Conservation (phyloP, 2,113 vertebrate genomes). For the Tapirus terrestris region DNA sequence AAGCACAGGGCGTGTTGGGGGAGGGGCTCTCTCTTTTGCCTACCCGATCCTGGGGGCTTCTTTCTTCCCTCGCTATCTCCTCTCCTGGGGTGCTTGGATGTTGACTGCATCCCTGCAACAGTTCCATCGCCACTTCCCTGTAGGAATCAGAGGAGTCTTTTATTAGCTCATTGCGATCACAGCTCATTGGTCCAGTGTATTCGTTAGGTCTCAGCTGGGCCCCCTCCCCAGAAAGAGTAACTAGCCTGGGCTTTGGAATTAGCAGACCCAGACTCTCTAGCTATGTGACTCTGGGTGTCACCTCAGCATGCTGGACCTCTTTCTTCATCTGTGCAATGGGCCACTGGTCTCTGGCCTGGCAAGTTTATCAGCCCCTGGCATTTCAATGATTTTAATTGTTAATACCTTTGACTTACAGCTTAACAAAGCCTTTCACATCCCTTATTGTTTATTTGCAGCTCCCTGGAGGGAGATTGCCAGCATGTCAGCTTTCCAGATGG, state of each 20-base stretch:
- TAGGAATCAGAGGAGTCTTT: background rate
- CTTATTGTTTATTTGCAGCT: background rate
- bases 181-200: accelerated
- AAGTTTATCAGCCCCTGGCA: background rate
- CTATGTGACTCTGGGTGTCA: background rate
- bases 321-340: background rate
- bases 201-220: background rate
- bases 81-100: too few relatives aligned
- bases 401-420: background rate
- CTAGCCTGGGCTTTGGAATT: background rate
- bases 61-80: too few relatives aligned
- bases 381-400: background rate
- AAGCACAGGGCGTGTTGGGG: too few relatives aligned
- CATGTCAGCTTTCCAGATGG: background rate
- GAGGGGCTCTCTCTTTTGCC: too few relatives aligned
- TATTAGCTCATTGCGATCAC: accelerated
- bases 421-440: accelerated
- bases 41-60: too few relatives aligned
- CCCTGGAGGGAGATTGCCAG: background rate
- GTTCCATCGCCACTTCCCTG: too few relatives aligned
- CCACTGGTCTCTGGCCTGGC: background rate
- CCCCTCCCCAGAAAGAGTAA: too few relatives aligned
- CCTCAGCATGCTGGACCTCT: accelerated
- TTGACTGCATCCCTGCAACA: too few relatives aligned
- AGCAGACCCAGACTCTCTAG: background rate